Percentiles rank a stretch among this genome's conserved stretches.
Conservation (phyloP, 1,140 invertebrate species). For the Drosophila melanica region DNA sequence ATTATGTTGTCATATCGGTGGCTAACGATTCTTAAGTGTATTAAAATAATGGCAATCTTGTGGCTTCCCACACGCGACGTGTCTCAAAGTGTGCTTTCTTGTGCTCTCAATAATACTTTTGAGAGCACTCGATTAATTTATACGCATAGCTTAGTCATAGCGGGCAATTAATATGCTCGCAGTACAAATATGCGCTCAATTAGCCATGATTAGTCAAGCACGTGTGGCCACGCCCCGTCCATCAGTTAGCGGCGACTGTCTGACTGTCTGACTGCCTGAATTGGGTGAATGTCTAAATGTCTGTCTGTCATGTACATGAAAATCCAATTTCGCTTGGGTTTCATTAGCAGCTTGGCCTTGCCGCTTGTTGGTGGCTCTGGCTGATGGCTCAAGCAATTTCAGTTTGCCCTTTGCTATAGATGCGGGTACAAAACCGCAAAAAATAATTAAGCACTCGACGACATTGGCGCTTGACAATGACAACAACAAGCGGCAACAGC, state of each 20-base stretch:
- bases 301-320: constrained; percentile 70
- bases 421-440: constrained; percentile 70
- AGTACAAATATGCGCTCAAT: constrained; percentile 76
- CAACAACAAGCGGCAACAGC: constrained; percentile 56
- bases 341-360: constrained; percentile 68
- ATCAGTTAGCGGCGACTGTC: constrained; percentile 47
- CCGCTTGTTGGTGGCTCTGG: constrained; percentile 18
- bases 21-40: not conserved
- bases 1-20: constrained; percentile 3
- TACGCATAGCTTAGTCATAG: constrained; percentile 37
- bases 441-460: constrained; percentile 79
- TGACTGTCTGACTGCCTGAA: constrained; percentile 20
- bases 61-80: constrained; percentile 51
- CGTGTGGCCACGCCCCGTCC: constrained; percentile 68
- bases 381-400: constrained; percentile 67
- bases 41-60: constrained; percentile 19
- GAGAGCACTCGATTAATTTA: constrained; percentile 55
- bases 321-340: constrained; percentile 77
- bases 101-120: constrained; percentile 29
- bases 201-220: constrained; percentile 77
- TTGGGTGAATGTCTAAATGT: constrained; percentile 20
- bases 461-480: constrained; percentile 71
- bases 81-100: constrained; percentile 31
- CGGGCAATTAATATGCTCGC: constrained; percentile 74
- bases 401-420: constrained; percentile 49